These are phyloP conservation scores for Psilopogon haemacephalus DNA, from an alignment of 2,113 vertebrate species.

Conservation along the genomic window DNA sequence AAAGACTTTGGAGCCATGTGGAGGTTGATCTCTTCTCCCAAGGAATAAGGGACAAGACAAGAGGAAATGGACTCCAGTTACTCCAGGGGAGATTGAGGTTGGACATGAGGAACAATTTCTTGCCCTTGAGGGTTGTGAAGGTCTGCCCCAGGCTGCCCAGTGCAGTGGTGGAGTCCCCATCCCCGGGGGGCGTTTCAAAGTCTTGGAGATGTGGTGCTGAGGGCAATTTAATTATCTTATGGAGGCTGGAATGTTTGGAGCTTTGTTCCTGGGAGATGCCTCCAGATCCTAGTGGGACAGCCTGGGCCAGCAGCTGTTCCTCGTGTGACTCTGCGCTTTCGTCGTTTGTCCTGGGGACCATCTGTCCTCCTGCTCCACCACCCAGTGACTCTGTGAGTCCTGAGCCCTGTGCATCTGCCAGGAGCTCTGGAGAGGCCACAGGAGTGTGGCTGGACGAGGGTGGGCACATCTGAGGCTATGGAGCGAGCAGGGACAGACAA, in stretches of 20 bases:
- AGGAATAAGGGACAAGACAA: not conserved
- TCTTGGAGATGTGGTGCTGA: not conserved
- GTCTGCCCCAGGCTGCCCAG: not conserved
- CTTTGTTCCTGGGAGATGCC: too few relatives aligned
- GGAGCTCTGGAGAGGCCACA: not conserved
- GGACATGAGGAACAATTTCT: not conserved
- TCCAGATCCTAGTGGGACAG: too few relatives aligned
- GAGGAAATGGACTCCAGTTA: not conserved
- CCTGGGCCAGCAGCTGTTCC: not conserved
- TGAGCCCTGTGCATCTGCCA: fast-evolving
- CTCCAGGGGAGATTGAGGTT: not conserved
- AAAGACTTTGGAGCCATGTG: not conserved
- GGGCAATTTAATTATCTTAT: not conserved
- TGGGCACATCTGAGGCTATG: not conserved
- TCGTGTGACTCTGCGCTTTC: fast-evolving
- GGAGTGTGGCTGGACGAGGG: not conserved
- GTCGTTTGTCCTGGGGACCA: not conserved
- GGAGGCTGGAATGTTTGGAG: not conserved
- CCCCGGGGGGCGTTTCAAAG: not conserved
- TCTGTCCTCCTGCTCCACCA: not conserved
- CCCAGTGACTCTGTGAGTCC: not conserved
- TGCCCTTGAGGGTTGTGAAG: too few relatives aligned
- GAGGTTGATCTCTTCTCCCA: too few relatives aligned
- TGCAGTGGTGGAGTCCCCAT: not conserved
- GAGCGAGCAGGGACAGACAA: not conserved